Evolutionary conservation across 2,113 vertebrate species (phyloP), one percentile per base, ranked within the genome.

Genomic region (Alexandromys fortis): DNA sequence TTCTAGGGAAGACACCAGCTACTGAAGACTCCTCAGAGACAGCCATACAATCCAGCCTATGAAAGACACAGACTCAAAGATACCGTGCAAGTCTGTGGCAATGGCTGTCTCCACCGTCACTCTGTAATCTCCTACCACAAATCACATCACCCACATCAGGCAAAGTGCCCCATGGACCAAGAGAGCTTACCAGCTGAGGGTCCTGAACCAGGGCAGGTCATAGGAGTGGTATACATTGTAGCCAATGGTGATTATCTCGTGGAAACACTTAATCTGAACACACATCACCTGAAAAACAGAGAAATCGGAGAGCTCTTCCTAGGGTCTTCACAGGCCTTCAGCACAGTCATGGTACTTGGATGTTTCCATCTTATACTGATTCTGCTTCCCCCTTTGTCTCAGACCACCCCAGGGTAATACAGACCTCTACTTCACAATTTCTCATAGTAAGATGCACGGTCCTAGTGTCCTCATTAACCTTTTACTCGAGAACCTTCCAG

Each of bases 231-330:
- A 99, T 68, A 99, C 99, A 0, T 99, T 99, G 98, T 99, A 99
- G 92, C 99, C 99, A 17, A 99, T 99, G 4, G 98, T 99, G 98
- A 99, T 99, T 95, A 99, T 99, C 98, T 99, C 99, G 0, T 99
- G 99, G 98, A 99, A 99, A 98, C 99, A 99, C 91, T 99, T 99
- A 97, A 99, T 99, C 99, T 99, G 99, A 90, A 99, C 99, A 96
- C 99, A 99, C 97, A 99, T 99, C 96, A 99, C 99, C 99, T 99
- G 98, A 42, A 97, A 78, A 87, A 94, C 19, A 96, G 24, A 96
- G 24, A 22, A 61, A 78, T 52, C 3, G 13, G 19, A 82, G 26
- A 6, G 28, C 28, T 52, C n/a, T 79, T 90, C 42, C 88, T 82
- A 49, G 0, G 9, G 75, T 61, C 47, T 83, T 72, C 81, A 75